These are phyloP conservation scores for Stegodyphus dumicola DNA, from an alignment of 1,140 invertebrate species.

Conservation along the genomic window DNA sequence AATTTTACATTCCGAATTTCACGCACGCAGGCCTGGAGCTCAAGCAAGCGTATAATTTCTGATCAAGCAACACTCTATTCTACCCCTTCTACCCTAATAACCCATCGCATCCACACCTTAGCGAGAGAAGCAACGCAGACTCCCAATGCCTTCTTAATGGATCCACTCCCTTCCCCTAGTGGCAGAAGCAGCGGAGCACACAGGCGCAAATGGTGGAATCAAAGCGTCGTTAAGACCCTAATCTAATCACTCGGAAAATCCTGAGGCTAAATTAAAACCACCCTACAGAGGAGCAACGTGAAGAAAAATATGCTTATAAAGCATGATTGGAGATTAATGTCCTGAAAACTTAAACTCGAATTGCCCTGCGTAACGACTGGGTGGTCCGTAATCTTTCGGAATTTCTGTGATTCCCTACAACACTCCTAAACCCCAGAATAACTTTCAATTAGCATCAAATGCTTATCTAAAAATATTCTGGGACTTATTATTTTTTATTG, in stretches of 20 bases:
- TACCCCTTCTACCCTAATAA: constrained; percentile 42
- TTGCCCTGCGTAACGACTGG: background rate
- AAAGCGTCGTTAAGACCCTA: constrained; percentile 56
- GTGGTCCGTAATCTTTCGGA: too few species aligned
- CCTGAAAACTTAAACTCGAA: constrained; percentile 41
- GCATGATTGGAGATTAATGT: constrained; percentile 60
- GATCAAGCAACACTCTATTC: constrained; percentile 43
- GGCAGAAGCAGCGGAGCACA: constrained; percentile 26
- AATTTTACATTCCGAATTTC: constrained; percentile 58
- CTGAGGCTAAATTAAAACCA: constrained; percentile 61
- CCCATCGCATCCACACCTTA: constrained; percentile 41
- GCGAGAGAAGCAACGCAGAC: constrained; percentile 20
- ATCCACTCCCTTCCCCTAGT: background rate
- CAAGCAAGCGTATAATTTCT: constrained; percentile 59
- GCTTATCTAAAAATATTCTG: too few species aligned
- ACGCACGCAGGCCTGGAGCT: constrained; percentile 35
- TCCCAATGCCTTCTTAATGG: constrained; percentile 54
- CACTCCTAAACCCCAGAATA: too few species aligned
- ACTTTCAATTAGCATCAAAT: too few species aligned
- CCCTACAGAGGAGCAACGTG: constrained; percentile 45
- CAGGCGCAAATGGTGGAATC: constrained; percentile 48
- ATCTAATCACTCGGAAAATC: constrained; percentile 61
- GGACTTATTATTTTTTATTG: too few species aligned
- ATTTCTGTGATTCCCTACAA: too few species aligned
- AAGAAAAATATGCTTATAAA: constrained; percentile 61